A percentile compares a stretch with the other conserved stretches of the same genome.
Evolutionary conservation across 1,140 invertebrate species (phyloP).

Genomic region (Vanessa tameamea): DNA sequence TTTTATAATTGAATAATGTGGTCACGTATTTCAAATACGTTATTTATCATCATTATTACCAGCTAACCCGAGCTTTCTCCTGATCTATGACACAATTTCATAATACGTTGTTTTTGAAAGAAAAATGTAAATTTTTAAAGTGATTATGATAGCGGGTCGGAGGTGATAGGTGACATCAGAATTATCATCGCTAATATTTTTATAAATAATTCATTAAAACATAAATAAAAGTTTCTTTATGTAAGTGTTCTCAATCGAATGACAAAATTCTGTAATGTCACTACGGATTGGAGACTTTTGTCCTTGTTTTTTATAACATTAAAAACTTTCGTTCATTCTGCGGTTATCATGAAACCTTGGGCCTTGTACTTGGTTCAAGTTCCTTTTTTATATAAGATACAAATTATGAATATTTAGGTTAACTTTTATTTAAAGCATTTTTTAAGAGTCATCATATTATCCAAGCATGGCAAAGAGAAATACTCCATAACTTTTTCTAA

Average conservation of each 20-base stretch:
- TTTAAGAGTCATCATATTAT: neutral
- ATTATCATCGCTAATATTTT: slow-evolving; percentile 18
- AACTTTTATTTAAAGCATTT: neutral
- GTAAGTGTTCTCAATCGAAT: slow-evolving; percentile 25
- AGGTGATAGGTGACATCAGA: slow-evolving; percentile 49
- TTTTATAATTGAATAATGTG: slow-evolving; percentile 34
- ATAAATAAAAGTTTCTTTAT: slow-evolving; percentile 32
- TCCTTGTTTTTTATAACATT: neutral
- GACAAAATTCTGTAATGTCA: neutral
- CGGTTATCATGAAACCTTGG: neutral
- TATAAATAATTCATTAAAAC: slow-evolving; percentile 33
- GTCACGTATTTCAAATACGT: slow-evolving; percentile 47
- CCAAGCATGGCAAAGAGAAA: too few relatives aligned
- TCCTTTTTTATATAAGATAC: neutral
- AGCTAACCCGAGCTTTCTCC: slow-evolving; percentile 57
- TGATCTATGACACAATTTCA: slow-evolving; percentile 64
- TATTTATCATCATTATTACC: slow-evolving; percentile 47
- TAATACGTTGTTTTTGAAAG: slow-evolving; percentile 55
- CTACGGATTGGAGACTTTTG: slow-evolving; percentile 11
- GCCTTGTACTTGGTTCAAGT: neutral
- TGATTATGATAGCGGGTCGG: slow-evolving; percentile 47
- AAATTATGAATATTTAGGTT: neutral
- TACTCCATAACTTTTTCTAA: too few relatives aligned
- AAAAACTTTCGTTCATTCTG: neutral
- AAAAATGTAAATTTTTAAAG: slow-evolving; percentile 54